Conservation (phyloP, 2,113 vertebrate species). For the Microcebus griseorufus region DNA sequence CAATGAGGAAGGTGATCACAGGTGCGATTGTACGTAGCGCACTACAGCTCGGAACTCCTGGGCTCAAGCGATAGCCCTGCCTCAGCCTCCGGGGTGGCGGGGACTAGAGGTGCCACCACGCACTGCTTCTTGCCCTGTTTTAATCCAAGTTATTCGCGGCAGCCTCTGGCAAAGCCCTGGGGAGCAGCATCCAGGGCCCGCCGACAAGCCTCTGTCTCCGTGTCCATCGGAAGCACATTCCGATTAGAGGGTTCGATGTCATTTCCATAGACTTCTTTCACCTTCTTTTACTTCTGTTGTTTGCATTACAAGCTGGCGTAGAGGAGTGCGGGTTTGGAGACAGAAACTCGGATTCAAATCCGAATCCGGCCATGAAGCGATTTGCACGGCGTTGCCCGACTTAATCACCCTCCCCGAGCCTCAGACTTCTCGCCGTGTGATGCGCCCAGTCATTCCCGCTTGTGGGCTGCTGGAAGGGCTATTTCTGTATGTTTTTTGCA, state of each 20-base stretch:
- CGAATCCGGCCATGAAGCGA: neutral
- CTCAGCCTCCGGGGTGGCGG: neutral
- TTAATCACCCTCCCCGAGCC: neutral
- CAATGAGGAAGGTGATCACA: neutral
- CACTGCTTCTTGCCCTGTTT: neutral
- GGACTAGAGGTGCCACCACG: neutral
- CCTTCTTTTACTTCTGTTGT: neutral
- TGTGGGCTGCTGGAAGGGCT: too few species aligned
- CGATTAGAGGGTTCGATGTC: neutral
- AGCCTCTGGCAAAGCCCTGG: neutral
- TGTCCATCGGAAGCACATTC: neutral
- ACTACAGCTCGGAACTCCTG: neutral
- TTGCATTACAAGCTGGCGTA: neutral
- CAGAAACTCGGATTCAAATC: neutral
- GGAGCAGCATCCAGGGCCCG: fast-evolving
- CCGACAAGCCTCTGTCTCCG: neutral
- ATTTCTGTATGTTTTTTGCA: too few species aligned
- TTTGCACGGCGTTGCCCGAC: neutral
- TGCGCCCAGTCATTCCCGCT: too few species aligned
- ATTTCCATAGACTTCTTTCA: neutral
- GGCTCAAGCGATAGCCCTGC: neutral
- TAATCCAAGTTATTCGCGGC: neutral
- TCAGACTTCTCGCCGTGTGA: neutral
- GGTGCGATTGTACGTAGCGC: neutral
- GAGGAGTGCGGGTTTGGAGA: neutral